Percentiles rank a stretch among this genome's conserved stretches.
Evolutionary conservation across 1,140 invertebrate species (phyloP).

Genomic region (Sipha flava): DNA sequence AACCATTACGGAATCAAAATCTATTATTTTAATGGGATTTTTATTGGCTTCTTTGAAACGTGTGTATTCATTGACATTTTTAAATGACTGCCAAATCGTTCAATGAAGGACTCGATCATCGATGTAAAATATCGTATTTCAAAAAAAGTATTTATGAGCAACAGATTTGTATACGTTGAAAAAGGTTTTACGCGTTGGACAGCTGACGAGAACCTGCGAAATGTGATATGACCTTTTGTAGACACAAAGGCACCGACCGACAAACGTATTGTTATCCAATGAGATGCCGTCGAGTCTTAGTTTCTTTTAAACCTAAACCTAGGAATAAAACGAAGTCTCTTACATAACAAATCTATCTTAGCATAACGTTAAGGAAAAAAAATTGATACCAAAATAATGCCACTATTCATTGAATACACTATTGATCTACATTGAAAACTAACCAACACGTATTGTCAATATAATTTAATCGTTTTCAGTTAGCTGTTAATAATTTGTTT

Average conservation of each 20-base stretch:
- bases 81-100: background rate
- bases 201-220: background rate
- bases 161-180: background rate
- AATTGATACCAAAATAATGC: background rate
- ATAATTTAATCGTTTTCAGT: no score
- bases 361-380: background rate
- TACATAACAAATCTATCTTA: background rate
- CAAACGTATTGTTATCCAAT: background rate
- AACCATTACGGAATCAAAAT: background rate
- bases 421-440: no score
- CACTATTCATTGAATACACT: background rate
- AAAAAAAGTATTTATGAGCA: background rate
- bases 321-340: background rate
- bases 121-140: background rate
- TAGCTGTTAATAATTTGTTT: no score
- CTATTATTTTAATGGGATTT: slow-evolving; percentile 25
- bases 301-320: background rate
- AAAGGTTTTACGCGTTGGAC: background rate
- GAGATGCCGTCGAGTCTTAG: background rate
- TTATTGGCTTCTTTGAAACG: background rate
- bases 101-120: background rate
- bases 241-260: background rate
- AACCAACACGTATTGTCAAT: no score
- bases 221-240: slow-evolving; percentile 7
- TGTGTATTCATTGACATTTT: background rate